A percentile compares a stretch with the other conserved stretches of the same genome.
Evolutionary conservation across 2,888 invertebrate species (phyloP).

Genomic region (Apodemia duryi): DNA sequence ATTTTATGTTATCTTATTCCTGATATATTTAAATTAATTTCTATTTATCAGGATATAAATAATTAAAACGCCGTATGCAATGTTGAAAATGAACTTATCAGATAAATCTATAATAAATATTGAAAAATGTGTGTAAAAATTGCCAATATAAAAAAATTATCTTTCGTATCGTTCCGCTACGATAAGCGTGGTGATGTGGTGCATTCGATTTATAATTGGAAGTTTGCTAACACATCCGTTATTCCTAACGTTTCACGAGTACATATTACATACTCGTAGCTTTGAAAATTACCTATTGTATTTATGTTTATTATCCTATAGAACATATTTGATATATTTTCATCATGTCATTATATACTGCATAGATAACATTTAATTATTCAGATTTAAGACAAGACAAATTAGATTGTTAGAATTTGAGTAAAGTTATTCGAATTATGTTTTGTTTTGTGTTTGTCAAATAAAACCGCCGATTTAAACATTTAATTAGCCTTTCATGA

Average conservation of each 20-base stretch:
- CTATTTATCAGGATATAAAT: neutral
- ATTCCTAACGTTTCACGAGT: neutral
- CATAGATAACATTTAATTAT: too few species aligned
- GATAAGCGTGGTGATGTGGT: slow-evolving; percentile 26
- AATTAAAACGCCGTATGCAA: neutral
- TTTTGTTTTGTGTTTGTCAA: too few species aligned
- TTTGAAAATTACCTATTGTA: too few species aligned
- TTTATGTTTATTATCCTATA: too few species aligned
- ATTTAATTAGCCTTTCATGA: too few species aligned
- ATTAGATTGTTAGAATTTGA: too few species aligned
- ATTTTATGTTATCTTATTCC: neutral
- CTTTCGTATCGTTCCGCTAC: slow-evolving; percentile 37
- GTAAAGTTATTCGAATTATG: too few species aligned
- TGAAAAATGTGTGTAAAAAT: slow-evolving; percentile 27
- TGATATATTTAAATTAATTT: neutral
- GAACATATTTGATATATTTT: too few species aligned
- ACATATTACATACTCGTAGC: too few species aligned
- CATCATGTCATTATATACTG: too few species aligned
- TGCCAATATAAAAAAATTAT: slow-evolving; percentile 30
- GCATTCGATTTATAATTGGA: slow-evolving; percentile 1
- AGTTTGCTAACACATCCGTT: neutral
- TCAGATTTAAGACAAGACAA: too few species aligned
- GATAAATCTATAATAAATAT: slow-evolving; percentile 3
- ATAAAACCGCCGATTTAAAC: too few species aligned
- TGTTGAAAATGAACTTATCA: slow-evolving; percentile 2